These are phyloP conservation scores for Drosophila anceps DNA, from an alignment of 2,888 invertebrate species.

Conservation along the genomic window DNA sequence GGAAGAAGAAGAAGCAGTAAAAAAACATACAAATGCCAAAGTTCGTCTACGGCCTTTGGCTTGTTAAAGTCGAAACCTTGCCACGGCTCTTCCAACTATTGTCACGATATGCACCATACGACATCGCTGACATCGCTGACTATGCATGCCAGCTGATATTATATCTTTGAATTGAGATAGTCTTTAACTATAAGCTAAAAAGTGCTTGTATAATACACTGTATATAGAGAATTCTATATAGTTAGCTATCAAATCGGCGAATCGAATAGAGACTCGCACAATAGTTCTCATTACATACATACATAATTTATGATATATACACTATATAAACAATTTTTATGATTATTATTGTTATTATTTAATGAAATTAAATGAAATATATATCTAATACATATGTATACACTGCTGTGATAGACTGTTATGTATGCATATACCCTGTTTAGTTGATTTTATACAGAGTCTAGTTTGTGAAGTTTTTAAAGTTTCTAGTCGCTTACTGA, in stretches of 20 bases:
- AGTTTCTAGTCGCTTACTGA: neutral
- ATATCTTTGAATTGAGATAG: neutral
- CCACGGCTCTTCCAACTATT: conserved; percentile 49
- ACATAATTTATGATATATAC: too few relatives aligned
- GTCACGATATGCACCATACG: conserved; percentile 49
- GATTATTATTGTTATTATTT: too few relatives aligned
- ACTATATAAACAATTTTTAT: too few relatives aligned
- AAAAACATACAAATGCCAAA: conserved; percentile 52
- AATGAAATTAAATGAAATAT: too few relatives aligned
- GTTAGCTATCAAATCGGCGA: too few relatives aligned
- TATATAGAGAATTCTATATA: neutral
- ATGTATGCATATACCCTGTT: too few relatives aligned
- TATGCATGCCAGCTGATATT: neutral
- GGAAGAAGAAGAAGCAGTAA: conserved; percentile 7
- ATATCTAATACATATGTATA: too few relatives aligned
- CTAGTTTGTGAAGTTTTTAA: neutral
- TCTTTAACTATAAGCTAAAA: neutral
- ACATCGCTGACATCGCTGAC: conserved; percentile 33
- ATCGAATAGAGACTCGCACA: too few relatives aligned
- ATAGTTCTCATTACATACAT: too few relatives aligned
- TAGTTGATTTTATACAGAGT: too few relatives aligned
- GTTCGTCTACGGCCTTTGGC: conserved; percentile 48
- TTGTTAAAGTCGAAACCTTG: conserved; percentile 60
- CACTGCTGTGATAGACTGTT: too few relatives aligned
- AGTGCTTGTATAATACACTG: neutral